Evolutionary conservation across 2,113 vertebrate genomes (phyloP), one percentile per base, ranked within the genome.

Genomic region (Dryoscopus gambensis): DNA sequence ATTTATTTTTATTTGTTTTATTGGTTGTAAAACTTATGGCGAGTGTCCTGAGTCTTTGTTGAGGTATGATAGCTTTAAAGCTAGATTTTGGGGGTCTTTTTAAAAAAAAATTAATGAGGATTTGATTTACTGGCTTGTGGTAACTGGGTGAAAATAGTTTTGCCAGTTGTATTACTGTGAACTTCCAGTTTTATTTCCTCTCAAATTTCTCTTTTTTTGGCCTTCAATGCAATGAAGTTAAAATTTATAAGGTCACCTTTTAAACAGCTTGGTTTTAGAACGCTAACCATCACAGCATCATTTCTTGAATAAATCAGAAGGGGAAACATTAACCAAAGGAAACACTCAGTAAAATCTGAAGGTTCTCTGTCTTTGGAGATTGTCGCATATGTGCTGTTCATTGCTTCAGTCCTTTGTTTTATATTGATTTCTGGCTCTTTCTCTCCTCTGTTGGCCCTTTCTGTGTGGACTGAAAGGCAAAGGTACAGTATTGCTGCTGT

Each of bases 381-480:
- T 35, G 46, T 67, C 11, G 1, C 15, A 1, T 44, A 18, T n/a
- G 13, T 52, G 55, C 71, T 96, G 88, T 87, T 91, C 3, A 27
- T 97, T 79, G 35, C 63, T 93, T 89, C 80, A 64, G 35, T 92
- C 60, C 79, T 90, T 97, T 91, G 65, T 85, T 93, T 95, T 95
- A 28, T 96, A 95, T 87, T 98, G 94, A 98, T 95, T 91, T 97
- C 81, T 98, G 97, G 46, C 92, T 97, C 98, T 98, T 95, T 97
- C 64, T 97, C 94, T 97, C 88, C 44, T 82, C 30, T 85, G 40
- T 86, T 90, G 95, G 57, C 96, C 80, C 95, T 97, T 97, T 97
- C 96, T 94, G 70, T 95, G 94, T 98, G 98, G 98, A 98, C 97
- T 96, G 96, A 95, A 94, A 99, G 99, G 99, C 98, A 99, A 99